phyloP scores from a whole-genome alignment of 2,797 vertebrate genomes.

The Mormyrops attenuatus region DNA sequence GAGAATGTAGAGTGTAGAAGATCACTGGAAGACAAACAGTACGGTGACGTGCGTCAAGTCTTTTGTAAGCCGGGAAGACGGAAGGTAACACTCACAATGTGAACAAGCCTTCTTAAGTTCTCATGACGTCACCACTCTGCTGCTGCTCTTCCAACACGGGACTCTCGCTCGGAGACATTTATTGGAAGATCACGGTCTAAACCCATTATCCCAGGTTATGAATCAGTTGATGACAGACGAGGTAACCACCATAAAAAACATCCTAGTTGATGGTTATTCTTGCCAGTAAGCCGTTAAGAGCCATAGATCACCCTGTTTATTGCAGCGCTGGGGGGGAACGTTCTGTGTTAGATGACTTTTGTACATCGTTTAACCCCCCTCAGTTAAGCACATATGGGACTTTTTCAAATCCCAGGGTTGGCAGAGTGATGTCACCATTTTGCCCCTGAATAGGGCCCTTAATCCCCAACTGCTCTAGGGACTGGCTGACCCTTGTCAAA shows the following conservation, averaged over 20 bases:
- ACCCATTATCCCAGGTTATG: background rate
- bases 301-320: constrained; percentile 3
- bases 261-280: background rate
- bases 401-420: background rate
- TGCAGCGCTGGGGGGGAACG: background rate
- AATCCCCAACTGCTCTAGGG: background rate
- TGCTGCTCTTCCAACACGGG: background rate
- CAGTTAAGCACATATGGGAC: background rate
- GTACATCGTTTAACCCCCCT: background rate
- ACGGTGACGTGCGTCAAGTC: background rate
- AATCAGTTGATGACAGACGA: background rate
- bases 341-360: background rate
- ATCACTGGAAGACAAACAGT: background rate
- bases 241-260: background rate
- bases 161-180: background rate
- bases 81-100: background rate
- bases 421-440: background rate
- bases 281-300: background rate
- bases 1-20: background rate
- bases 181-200: background rate
- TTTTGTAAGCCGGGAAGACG: background rate
- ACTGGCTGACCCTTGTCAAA: background rate
- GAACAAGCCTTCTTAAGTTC: background rate
- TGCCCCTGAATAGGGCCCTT: background rate
- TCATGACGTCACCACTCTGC: background rate